These are phyloP conservation scores for Pteronura brasiliensis DNA, from an alignment of 2,113 vertebrate species.

Conservation along the genomic window DNA sequence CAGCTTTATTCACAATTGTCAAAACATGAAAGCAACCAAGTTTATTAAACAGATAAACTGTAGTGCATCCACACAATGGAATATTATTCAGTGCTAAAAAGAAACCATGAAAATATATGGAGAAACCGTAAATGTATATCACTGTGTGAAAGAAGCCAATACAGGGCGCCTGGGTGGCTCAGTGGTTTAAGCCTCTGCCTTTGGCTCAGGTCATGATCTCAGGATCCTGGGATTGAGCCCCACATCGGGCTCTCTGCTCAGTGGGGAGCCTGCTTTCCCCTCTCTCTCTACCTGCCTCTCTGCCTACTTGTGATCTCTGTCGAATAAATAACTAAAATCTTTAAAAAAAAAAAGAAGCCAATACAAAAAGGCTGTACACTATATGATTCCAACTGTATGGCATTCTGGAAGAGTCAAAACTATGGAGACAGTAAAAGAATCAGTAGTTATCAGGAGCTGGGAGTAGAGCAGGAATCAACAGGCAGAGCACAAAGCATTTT, in stretches of 20 bases:
- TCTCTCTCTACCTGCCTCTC: too few relatives aligned
- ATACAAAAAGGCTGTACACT: not conserved
- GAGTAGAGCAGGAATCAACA: not conserved
- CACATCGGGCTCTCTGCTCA: too few relatives aligned
- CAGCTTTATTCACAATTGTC: not conserved
- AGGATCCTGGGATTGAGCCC: too few relatives aligned
- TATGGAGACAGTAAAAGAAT: not conserved
- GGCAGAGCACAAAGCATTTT: not conserved
- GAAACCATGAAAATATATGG: not conserved
- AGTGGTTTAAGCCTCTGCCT: too few relatives aligned
- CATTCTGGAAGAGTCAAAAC: not conserved
- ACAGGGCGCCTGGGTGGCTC: too few relatives aligned
- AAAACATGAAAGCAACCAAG: not conserved
- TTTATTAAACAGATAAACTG: not conserved
- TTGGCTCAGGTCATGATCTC: too few relatives aligned
- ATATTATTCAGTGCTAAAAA: not conserved
- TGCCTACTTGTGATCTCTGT: too few relatives aligned
- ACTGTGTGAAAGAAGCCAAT: not conserved
- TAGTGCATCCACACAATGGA: not conserved
- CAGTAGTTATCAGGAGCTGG: not conserved
- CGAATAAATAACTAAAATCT: too few relatives aligned
- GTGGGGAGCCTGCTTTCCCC: too few relatives aligned
- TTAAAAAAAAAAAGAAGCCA: not conserved
- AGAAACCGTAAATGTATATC: not conserved
- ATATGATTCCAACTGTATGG: not conserved